Evolutionary conservation across 2,888 invertebrate genomes (phyloP), one percentile per base, ranked within the genome.

Genomic region (Apocheima hispidaria): DNA sequence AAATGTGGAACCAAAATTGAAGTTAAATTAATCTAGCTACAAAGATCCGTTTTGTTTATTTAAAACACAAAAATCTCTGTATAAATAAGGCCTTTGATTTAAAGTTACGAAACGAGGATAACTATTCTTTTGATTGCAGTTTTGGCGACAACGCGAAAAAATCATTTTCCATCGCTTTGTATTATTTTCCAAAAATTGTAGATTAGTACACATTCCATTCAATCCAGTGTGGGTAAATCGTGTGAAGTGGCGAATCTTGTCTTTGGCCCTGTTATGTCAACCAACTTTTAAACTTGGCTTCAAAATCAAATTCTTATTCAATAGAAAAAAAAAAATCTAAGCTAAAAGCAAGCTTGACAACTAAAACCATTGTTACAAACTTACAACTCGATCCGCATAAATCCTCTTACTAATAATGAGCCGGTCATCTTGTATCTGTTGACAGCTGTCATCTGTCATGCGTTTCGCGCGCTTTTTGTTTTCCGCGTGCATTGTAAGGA

Each of bases 371-470:
- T 48, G 9, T 36, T 23, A 21, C n/a, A 21, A 46, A 48, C 4
- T 18, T 18, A 12, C 33, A 20, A 33, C 35, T 7, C 23, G 14
- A 49, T 35, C 6, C 20, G 35, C 46, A 49, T 36, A 49, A 49
- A 49, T 49, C 49, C 46, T 54, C 26, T 43, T 21, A 6, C 54
- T 20, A 30, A 46, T 55, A 55, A 55, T 55, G 55, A 48, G 48
- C 26, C 54, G 36, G 55, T 48, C 55, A 55, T 55, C 40, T 55
- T 55, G 44, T 18, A 36, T 30, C 21, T 30, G 38, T 38, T 48
- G 55, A 48, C 55, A 55, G 48, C 55, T 55, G 55, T 55, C 48
- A 55, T 36, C 55, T 55, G 55, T 55, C 55, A 55, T 18, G 21
- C 30, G 30, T 20, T 55, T 55, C 55, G 30, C 55, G 46, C 55